Percentiles rank a stretch among this genome's conserved stretches.
phyloP scores from a whole-genome alignment of 1,140 invertebrate genomes.

The Tenebrio molitor region DNA sequence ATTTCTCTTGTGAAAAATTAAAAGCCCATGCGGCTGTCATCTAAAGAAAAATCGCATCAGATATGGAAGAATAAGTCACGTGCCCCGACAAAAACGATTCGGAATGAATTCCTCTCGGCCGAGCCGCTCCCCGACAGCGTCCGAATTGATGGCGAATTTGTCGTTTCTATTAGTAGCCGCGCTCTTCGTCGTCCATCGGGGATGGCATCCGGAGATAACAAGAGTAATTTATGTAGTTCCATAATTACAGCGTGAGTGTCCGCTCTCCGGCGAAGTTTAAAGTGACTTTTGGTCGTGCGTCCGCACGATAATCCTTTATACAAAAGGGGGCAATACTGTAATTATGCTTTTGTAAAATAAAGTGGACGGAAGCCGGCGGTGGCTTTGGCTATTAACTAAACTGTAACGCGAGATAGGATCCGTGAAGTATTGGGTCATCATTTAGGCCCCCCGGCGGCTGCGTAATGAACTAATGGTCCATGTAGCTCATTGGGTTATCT shows the following conservation, averaged over 20 bases:
- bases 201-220: constrained; percentile 39
- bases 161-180: constrained; percentile 32
- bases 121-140: too few relatives aligned
- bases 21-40: too few relatives aligned
- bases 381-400: constrained; percentile 53
- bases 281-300: constrained; percentile 36
- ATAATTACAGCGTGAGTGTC: constrained; percentile 43
- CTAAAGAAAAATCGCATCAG: too few relatives aligned
- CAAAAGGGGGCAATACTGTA: constrained; percentile 44
- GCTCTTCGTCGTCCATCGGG: constrained; percentile 17
- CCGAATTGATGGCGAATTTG: constrained; percentile 15
- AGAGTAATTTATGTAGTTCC: constrained; percentile 40
- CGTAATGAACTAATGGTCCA: constrained; percentile 56
- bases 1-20: too few relatives aligned
- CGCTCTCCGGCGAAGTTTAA: constrained; percentile 23
- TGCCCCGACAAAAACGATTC: too few relatives aligned
- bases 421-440: constrained; percentile 55
- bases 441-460: constrained; percentile 52
- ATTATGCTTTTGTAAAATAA: constrained; percentile 50
- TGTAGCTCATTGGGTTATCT: constrained; percentile 52
- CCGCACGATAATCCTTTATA: constrained; percentile 45
- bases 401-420: constrained; percentile 51
- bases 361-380: constrained; percentile 42
- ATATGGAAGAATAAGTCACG: too few relatives aligned
- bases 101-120: too few relatives aligned